phyloP scores from a whole-genome alignment of 2,888 invertebrate species.

The Scrobipalpa costella region DNA sequence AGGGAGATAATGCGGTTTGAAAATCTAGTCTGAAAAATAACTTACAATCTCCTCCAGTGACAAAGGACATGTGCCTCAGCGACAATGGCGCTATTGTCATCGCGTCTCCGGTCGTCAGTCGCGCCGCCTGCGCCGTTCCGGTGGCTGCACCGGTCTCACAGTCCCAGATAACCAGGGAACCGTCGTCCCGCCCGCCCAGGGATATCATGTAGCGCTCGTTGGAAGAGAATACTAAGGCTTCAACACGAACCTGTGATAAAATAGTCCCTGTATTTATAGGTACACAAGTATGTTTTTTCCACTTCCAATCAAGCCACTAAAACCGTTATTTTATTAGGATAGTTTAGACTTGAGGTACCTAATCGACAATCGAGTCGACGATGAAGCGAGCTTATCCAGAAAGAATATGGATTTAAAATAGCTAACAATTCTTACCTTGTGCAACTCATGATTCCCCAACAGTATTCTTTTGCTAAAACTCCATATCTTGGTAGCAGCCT shows the following conservation, averaged over 20 bases:
- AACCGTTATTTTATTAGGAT: no score
- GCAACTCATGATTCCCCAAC: slow-evolving; percentile 88
- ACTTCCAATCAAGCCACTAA: no score
- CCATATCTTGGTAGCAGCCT: slow-evolving; percentile 93
- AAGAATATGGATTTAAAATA: neutral
- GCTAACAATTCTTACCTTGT: slow-evolving; percentile 83
- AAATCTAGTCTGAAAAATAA: slow-evolving; percentile 28
- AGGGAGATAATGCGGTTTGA: neutral
- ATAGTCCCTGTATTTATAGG: no score
- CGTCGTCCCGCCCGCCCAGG: slow-evolving; percentile 94
- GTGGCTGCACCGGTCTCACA: slow-evolving; percentile 83
- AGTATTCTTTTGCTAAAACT: slow-evolving; percentile 85
- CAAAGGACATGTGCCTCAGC: slow-evolving; percentile 83
- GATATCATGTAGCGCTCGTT: slow-evolving; percentile 91
- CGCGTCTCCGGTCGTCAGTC: slow-evolving; percentile 87
- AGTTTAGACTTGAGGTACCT: no score
- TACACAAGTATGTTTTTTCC: no score
- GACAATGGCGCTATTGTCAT: slow-evolving; percentile 78
- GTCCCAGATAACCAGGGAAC: slow-evolving; percentile 93
- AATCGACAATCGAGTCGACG: no score
- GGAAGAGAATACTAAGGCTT: slow-evolving; percentile 90
- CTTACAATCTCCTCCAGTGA: slow-evolving; percentile 87
- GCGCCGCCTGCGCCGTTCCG: slow-evolving; percentile 82
- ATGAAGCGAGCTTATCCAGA: no score
- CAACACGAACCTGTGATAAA: slow-evolving; percentile 90